Evolutionary conservation across 2,888 invertebrate species (phyloP), one percentile per base, ranked within the genome.

Genomic region (Nasonia oneida): DNA sequence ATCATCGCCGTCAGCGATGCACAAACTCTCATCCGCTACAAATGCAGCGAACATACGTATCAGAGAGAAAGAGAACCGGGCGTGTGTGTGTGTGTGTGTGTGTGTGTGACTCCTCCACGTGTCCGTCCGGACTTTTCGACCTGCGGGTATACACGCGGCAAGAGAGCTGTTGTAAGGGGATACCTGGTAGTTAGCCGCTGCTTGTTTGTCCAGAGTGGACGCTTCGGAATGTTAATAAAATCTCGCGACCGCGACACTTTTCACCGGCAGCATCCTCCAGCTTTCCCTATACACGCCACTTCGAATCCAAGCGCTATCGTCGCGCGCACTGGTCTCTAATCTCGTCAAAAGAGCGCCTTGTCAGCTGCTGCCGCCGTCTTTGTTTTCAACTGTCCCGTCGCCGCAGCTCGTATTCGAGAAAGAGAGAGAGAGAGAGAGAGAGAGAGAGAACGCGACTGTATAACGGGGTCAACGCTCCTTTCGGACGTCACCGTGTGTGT

Each of bases 11-110:
- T 73, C 50, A 29, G 73, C 47, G 33, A 64, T 37, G 61, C 83
- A n/a, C 47, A 50, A 77, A 73, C 71, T 77, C 61, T 77, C 76
- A 83, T 70, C 82, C 18, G 73, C 78, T 78, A 83, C 78, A 77
- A 61, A 83, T 83, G 73, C 77, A 71, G 39, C 70, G 73, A 42
- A 53, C 29, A 29, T 57, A 18, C 6, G 57, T 18, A 57, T 29
- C 29, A 18, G 12, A 61, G 18, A 61, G 6, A 61, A 18, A 29
- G 64, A 64, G 29, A 64, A 64, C 29, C 18, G 57, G 57, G 6
- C n/a, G 57, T 6, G 18, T 33, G 64, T 64, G 37, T 29, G 29
- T 29, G 6, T n/a, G 57, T 5, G 18, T 29, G 6, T n/a, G 57
- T 6, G 18, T 64, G 64, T 64, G 37, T 37, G 37, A 37, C 37